Conservation (phyloP, 2,797 vertebrate species). For the Balearica regulorum region DNA sequence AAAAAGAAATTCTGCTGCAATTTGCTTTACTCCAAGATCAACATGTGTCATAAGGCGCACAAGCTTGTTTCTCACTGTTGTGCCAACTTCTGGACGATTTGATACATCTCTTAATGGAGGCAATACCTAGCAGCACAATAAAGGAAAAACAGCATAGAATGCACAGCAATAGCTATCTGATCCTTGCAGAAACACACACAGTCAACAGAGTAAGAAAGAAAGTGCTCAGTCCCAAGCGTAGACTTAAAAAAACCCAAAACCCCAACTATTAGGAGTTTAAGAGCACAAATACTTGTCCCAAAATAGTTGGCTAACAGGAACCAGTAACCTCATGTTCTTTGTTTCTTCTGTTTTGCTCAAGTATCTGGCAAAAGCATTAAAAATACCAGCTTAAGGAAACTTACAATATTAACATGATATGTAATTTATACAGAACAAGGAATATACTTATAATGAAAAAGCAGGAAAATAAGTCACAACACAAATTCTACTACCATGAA, state of each 20-base stretch:
- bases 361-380: background rate
- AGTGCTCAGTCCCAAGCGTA: background rate
- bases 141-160: background rate
- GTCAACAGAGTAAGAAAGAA: background rate
- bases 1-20: slow-evolving; percentile 96
- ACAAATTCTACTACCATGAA: background rate
- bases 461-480: background rate
- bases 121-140: slow-evolving; percentile 81
- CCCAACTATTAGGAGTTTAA: background rate
- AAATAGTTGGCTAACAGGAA: background rate
- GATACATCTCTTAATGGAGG: slow-evolving; percentile 94
- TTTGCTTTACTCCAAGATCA: slow-evolving; percentile 96
- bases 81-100: slow-evolving; percentile 92
- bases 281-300: background rate
- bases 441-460: background rate
- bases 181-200: background rate
- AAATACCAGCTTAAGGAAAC: background rate
- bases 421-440: background rate
- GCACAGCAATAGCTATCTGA: background rate
- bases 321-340: background rate
- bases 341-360: background rate
- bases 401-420: background rate
- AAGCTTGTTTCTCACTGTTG: slow-evolving; percentile 91
- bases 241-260: background rate
- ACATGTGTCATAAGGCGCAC: slow-evolving; percentile 98